Percentiles rank a stretch among this genome's conserved stretches.
These are phyloP conservation scores for Vanacampus margaritifer DNA, from an alignment of 2,113 vertebrate genomes.

Conservation along the genomic window DNA sequence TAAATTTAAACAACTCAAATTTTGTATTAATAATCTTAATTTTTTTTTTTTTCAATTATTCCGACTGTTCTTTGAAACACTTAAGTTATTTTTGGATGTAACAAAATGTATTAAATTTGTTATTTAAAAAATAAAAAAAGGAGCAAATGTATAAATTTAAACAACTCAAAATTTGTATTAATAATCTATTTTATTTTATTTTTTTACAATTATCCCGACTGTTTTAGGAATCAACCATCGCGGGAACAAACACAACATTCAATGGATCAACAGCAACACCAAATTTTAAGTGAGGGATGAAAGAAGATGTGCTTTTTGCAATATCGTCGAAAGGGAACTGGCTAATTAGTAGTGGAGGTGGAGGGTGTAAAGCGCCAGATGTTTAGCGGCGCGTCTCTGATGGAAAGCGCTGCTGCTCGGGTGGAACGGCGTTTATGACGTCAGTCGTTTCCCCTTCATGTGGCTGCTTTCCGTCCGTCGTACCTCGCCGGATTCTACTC, in stretches of 20 bases:
- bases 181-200: no score
- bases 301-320: constrained; percentile 13
- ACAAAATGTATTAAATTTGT: no score
- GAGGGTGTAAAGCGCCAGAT: constrained; percentile 57
- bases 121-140: no score
- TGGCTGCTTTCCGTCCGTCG: constrained; percentile 46
- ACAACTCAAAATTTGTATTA: no score
- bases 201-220: no score
- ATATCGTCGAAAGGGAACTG: background rate
- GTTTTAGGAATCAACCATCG: background rate
- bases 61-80: no score
- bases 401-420: constrained; percentile 47
- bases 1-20: no score
- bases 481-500: constrained; percentile 48
- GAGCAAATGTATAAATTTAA: no score
- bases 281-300: constrained; percentile 13
- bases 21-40: no score
- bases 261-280: constrained; percentile 1
- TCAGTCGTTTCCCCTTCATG: constrained; percentile 58
- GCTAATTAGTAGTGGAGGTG: constrained; percentile 39
- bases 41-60: no score
- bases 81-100: no score
- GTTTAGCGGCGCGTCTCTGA: constrained; percentile 48
- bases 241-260: background rate
- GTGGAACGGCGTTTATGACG: constrained; percentile 54